phyloP scores from a whole-genome alignment of 2,888 invertebrate genomes.

The Drosophila koepferae region DNA sequence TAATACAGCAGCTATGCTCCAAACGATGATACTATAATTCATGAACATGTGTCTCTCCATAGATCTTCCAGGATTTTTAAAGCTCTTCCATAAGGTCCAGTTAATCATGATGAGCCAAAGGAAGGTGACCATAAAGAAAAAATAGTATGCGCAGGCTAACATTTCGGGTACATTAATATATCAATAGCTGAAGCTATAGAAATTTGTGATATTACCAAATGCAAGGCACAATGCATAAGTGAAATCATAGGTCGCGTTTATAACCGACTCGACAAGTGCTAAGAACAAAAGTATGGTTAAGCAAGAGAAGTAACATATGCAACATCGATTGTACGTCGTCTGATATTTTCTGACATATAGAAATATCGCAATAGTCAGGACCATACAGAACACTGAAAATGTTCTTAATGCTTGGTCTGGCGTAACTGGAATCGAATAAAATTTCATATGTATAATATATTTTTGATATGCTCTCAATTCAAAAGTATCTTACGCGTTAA shows the following conservation, averaged over 20 bases:
- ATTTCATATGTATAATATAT: background rate
- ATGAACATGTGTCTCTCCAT: conserved; percentile 30
- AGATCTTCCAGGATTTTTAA: conserved; percentile 15
- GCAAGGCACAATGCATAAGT: background rate
- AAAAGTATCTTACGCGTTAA: background rate
- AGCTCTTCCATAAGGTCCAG: conserved; percentile 90
- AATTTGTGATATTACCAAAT: background rate
- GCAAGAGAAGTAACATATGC: conserved; percentile 12
- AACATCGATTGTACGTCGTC: conserved; percentile 1
- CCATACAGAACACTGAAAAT: conserved; percentile 89
- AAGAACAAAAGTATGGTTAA: conserved; percentile 1
- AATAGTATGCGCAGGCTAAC: conserved; percentile 85
- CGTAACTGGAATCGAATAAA: background rate
- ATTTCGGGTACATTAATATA: background rate
- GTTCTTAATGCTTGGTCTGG: background rate
- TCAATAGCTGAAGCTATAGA: background rate
- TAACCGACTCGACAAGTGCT: background rate
- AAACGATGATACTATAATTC: conserved; percentile 70
- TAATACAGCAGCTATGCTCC: conserved; percentile 63
- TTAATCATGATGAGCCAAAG: conserved; percentile 94
- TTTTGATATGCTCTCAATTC: background rate
- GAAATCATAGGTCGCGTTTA: background rate
- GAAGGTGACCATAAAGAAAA: conserved; percentile 91
- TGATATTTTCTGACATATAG: conserved; percentile 17
- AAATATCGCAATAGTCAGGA: conserved; percentile 86